A percentile compares a stretch with the other conserved stretches of the same genome.
Evolutionary conservation across 2,113 vertebrate genomes (phyloP).

Genomic region (Azemiops feae): DNA sequence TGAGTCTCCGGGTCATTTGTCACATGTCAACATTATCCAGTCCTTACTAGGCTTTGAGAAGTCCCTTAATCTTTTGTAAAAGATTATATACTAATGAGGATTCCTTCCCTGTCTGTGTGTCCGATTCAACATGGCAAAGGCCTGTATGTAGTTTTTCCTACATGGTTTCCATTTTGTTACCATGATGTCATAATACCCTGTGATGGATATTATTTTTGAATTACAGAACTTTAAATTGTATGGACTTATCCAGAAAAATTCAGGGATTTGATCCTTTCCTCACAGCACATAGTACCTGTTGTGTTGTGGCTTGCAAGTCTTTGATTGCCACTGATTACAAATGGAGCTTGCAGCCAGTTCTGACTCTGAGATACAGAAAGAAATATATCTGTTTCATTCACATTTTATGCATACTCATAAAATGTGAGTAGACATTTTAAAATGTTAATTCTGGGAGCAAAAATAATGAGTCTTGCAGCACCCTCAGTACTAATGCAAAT

Average conservation of each 20-base stretch:
- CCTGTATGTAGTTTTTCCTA: fast-evolving
- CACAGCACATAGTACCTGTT: fast-evolving
- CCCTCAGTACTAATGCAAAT: neutral
- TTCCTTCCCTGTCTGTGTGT: fast-evolving
- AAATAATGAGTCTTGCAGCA: neutral
- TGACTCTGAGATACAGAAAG: neutral
- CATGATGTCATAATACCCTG: fast-evolving
- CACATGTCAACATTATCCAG: neutral
- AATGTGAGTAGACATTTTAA: neutral
- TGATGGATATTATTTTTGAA: fast-evolving
- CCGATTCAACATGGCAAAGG: neutral
- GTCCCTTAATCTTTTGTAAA: neutral
- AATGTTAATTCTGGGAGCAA: neutral
- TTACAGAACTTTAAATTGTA: fast-evolving
- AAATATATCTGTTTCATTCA: neutral
- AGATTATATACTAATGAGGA: neutral
- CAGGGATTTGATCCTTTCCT: fast-evolving
- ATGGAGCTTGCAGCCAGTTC: neutral
- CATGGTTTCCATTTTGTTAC: fast-evolving
- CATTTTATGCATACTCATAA: neutral
- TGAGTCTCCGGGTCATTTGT: neutral
- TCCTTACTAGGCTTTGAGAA: neutral
- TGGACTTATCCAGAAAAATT: fast-evolving
- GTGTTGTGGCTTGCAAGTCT: fast-evolving
- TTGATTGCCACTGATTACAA: fast-evolving